These are phyloP conservation scores for Tetragnatha versicolor DNA, from an alignment of 1,140 invertebrate species.

Conservation along the genomic window DNA sequence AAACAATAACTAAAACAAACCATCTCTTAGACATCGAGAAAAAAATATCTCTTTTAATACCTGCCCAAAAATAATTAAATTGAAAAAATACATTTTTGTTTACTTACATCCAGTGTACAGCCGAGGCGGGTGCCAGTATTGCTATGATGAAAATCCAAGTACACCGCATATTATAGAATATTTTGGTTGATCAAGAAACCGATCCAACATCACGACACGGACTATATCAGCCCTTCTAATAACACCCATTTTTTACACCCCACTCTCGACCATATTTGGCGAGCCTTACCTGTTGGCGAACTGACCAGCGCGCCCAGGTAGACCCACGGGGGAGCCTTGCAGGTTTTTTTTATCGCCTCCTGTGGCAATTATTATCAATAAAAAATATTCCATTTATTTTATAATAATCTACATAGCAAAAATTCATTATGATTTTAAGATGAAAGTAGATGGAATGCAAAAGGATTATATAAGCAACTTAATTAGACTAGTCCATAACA, in stretches of 20 bases:
- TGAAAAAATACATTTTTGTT: no score
- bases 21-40: no score
- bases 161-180: conserved; percentile 25
- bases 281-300: conserved; percentile 29
- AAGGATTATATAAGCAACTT: no score
- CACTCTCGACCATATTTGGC: conserved; percentile 28
- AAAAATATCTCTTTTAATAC: no score
- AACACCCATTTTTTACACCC: conserved; percentile 49
- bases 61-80: no score
- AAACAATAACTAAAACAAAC: no score
- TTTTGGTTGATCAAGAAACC: conserved; percentile 10
- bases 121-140: conserved; percentile 7
- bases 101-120: conserved; percentile 42
- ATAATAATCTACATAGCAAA: background rate
- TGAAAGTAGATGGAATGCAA: background rate
- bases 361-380: background rate
- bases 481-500: no score
- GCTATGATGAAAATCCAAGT: conserved; percentile 4
- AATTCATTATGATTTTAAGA: background rate
- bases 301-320: conserved; percentile 1
- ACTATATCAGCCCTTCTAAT: conserved; percentile 26
- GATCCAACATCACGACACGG: conserved; percentile 31
- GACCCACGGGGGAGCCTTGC: no score
- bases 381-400: background rate
- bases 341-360: background rate